Evolutionary conservation across 2,888 invertebrate genomes (phyloP).

Genomic region (Campopleginae sp.): DNA sequence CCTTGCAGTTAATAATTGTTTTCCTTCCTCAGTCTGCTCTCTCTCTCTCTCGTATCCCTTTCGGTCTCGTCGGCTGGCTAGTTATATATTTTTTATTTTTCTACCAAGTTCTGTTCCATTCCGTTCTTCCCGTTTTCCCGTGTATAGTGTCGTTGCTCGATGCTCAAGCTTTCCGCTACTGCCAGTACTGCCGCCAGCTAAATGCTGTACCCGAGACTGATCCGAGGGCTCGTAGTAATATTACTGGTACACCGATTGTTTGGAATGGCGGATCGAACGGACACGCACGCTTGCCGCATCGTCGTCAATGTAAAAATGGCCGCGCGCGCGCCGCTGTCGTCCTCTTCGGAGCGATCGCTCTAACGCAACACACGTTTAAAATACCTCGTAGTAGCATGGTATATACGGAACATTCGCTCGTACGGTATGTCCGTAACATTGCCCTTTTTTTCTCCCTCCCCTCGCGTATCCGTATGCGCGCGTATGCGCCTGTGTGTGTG

Average conservation of each 20-base stretch:
- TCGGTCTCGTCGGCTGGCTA: constrained; percentile 34
- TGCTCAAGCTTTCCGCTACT: constrained; percentile 30
- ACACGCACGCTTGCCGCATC: constrained; percentile 90
- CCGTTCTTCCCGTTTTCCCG: constrained; percentile 48
- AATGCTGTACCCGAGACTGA: constrained; percentile 86
- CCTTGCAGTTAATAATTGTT: constrained; percentile 35
- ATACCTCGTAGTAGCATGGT: constrained; percentile 53
- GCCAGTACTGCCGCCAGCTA: constrained; percentile 80
- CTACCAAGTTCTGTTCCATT: constrained; percentile 19
- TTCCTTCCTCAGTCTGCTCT: constrained; percentile 43
- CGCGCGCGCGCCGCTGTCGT: constrained; percentile 84
- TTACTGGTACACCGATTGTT: constrained; percentile 86
- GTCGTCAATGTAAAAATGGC: constrained; percentile 89
- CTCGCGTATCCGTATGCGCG: neutral
- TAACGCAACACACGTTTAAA: constrained; percentile 59
- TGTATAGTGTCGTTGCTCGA: constrained; percentile 32
- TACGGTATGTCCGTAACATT: constrained; percentile 56
- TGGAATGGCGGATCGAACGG: constrained; percentile 88
- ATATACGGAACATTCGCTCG: constrained; percentile 37
- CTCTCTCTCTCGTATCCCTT: constrained; percentile 35
- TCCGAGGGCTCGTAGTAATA: constrained; percentile 83
- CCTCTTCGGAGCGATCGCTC: constrained; percentile 50
- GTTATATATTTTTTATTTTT: constrained; percentile 33
- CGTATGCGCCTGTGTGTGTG: neutral
- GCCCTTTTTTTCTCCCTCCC: constrained; percentile 21